These are phyloP conservation scores for Pogonocherus hispidulus DNA, from an alignment of 2,888 invertebrate species.

Conservation along the genomic window DNA sequence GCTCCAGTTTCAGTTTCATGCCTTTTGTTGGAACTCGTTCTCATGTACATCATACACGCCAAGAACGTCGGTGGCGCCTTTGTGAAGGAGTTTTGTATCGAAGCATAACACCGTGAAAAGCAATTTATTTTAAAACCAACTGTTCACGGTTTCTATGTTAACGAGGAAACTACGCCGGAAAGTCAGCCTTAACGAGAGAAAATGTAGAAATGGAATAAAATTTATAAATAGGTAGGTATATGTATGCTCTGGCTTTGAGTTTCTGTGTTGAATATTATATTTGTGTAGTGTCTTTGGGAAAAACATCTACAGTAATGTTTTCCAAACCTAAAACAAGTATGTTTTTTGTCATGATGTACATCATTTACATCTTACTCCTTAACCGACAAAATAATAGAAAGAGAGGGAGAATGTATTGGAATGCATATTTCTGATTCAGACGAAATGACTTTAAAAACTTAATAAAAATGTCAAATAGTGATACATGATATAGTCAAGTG, in stretches of 20 bases:
- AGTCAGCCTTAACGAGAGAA: background rate
- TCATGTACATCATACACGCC: conserved; percentile 1
- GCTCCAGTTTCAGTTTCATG: background rate
- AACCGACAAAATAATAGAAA: no score
- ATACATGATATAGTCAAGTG: no score
- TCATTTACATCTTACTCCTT: no score
- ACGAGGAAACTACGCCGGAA: background rate
- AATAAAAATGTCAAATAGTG: no score
- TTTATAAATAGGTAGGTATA: background rate
- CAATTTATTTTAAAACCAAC: conserved; percentile 15
- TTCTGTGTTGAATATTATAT: background rate
- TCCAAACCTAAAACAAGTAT: no score
- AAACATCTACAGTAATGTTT: no score
- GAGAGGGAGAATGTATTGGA: no score
- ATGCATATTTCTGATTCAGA: no score
- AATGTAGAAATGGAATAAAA: background rate
- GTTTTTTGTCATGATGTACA: no score
- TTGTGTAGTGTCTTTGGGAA: no score
- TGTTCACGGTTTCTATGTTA: background rate
- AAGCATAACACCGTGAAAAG: conserved; percentile 6
- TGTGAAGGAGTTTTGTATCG: background rate
- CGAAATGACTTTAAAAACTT: no score
- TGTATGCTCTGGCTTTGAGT: background rate
- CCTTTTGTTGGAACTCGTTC: conserved; percentile 1
- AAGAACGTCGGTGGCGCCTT: background rate